Evolutionary conservation across 2,888 invertebrate genomes (phyloP).

Genomic region (Cyrtodaria siliqua): DNA sequence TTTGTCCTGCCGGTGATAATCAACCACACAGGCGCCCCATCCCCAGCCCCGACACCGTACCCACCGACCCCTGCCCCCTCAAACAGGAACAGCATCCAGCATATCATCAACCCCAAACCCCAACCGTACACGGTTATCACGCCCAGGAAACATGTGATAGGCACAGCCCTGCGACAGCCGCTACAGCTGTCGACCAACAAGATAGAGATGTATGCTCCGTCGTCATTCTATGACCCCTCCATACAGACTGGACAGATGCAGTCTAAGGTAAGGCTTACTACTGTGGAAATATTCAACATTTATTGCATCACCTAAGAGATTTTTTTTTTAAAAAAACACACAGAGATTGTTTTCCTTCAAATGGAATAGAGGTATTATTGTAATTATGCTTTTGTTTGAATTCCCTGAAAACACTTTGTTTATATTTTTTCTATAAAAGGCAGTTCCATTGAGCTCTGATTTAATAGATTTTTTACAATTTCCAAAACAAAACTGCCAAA

Average conservation of each 20-base stretch:
- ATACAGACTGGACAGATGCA: conserved; percentile 68
- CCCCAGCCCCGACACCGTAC: conserved; percentile 80
- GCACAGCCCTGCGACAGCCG: conserved; percentile 84
- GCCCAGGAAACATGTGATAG: conserved; percentile 83
- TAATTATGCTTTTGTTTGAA: too few relatives aligned
- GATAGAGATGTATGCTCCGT: conserved; percentile 81
- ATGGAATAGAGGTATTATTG: too few relatives aligned
- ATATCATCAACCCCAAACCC: conserved; percentile 82
- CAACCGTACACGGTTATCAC: conserved; percentile 78
- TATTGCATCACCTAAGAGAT: too few relatives aligned
- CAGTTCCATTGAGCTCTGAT: too few relatives aligned
- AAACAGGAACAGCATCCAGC: conserved; percentile 79
- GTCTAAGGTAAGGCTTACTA: conserved; percentile 70
- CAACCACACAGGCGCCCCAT: conserved; percentile 82
- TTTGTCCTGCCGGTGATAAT: conserved; percentile 84
- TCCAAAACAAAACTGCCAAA: too few relatives aligned
- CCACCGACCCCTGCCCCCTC: conserved; percentile 79
- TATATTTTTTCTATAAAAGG: too few relatives aligned
- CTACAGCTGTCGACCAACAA: conserved; percentile 81
- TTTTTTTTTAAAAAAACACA: too few relatives aligned
- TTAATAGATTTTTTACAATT: too few relatives aligned
- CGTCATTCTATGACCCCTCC: conserved; percentile 73
- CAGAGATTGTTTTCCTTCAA: too few relatives aligned
- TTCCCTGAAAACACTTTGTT: too few relatives aligned
- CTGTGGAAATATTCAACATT: too few relatives aligned